phyloP scores from a whole-genome alignment of 2,113 vertebrate genomes.

The Mobula birostris region DNA sequence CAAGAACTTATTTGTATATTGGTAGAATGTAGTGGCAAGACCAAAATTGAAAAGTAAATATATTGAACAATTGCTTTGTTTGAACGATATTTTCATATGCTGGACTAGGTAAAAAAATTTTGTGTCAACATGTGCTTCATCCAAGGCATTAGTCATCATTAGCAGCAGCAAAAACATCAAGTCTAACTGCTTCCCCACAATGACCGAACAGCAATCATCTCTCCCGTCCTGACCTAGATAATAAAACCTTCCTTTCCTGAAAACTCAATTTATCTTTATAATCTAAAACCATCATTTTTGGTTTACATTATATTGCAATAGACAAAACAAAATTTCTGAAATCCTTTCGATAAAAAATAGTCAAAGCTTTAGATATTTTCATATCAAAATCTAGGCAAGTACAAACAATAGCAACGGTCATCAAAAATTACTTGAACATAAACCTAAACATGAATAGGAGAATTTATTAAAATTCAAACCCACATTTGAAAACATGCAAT shows the following conservation, averaged over 20 bases:
- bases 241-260: conserved; percentile 69
- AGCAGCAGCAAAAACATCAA: conserved; percentile 76
- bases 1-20: conserved; percentile 44
- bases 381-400: neutral
- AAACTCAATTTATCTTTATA: conserved; percentile 63
- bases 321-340: neutral
- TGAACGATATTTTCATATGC: too few species aligned
- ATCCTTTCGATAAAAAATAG: neutral
- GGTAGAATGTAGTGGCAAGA: too few species aligned
- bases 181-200: conserved; percentile 80
- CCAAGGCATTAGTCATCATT: conserved; percentile 92
- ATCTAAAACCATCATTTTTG: conserved; percentile 39
- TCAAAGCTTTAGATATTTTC: neutral
- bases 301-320: neutral
- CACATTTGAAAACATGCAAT: neutral
- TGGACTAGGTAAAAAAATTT: too few species aligned
- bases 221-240: conserved; percentile 76
- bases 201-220: conserved; percentile 80
- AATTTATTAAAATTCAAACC: neutral
- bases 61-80: too few species aligned
- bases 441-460: neutral
- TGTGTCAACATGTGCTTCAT: too few species aligned
- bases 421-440: neutral
- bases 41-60: too few species aligned
- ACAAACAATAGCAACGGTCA: neutral